Conservation (phyloP, 2,888 invertebrate species). For the Drosophila stalkeri region DNA sequence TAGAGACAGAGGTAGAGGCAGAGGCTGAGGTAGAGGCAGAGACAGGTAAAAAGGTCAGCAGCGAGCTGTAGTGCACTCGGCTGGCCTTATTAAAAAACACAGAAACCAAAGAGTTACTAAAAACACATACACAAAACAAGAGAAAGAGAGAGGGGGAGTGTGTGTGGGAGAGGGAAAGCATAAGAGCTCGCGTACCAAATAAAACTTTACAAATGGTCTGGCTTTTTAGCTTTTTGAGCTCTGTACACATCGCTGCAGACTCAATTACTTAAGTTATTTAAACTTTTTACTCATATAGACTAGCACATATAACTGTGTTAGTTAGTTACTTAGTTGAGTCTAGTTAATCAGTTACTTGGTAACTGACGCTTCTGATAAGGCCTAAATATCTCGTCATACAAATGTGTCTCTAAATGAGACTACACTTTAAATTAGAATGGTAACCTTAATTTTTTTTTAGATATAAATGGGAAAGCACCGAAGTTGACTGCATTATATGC, state of each 20-base stretch:
- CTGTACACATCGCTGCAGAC: constrained; percentile 8
- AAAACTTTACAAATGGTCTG: constrained; percentile 13
- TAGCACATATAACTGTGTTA: neutral
- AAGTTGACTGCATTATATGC: neutral
- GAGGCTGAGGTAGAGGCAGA: neutral
- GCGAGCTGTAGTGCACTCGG: neutral
- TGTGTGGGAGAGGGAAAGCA: neutral
- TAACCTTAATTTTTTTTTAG: neutral
- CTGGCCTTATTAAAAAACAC: constrained; percentile 40
- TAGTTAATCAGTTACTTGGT: constrained; percentile 11
- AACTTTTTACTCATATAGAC: constrained; percentile 8
- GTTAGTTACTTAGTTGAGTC: constrained; percentile 1
- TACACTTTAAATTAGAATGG: constrained; percentile 14
- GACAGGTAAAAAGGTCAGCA: neutral
- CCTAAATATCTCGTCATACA: neutral
- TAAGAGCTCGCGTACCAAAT: neutral
- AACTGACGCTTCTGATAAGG: constrained; percentile 13
- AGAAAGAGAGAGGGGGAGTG: neutral
- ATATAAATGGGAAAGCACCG: constrained; percentile 12
- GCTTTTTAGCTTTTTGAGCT: constrained; percentile 10
- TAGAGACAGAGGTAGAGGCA: too few relatives aligned
- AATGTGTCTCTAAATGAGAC: constrained; percentile 2
- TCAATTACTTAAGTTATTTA: constrained; percentile 20
- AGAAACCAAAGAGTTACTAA: constrained; percentile 26
- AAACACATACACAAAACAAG: neutral